Percentiles rank a stretch among this genome's conserved stretches.
phyloP scores from a whole-genome alignment of 1,140 invertebrate genomes.

The Drosophila arawakana region DNA sequence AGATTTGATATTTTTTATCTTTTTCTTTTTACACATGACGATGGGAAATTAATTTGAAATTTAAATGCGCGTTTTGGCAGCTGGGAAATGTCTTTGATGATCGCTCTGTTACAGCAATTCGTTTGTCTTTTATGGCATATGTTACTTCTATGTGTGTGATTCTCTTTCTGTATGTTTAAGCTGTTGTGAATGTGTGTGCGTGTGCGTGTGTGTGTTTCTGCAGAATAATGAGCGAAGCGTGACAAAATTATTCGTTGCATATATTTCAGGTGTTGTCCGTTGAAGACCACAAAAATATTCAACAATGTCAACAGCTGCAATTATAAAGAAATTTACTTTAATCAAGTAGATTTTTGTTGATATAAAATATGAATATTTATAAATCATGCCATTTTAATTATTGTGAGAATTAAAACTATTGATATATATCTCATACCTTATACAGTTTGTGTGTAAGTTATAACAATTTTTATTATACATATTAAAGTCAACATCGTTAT shows the following conservation, averaged over 20 bases:
- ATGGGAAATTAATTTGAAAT: constrained; percentile 82
- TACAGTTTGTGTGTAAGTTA: background rate
- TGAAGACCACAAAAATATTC: constrained; percentile 1
- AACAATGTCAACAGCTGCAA: background rate
- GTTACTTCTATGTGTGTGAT: constrained; percentile 37
- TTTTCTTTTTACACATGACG: constrained; percentile 59
- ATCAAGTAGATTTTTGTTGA: too few species aligned
- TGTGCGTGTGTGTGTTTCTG: constrained; percentile 21
- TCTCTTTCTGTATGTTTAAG: background rate
- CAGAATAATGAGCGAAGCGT: constrained; percentile 57
- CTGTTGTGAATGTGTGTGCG: constrained; percentile 2
- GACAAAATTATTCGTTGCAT: constrained; percentile 41
- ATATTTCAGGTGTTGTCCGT: constrained; percentile 14
- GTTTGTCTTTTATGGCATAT: constrained; percentile 41
- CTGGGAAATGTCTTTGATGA: constrained; percentile 66
- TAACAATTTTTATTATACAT: background rate
- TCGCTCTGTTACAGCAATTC: constrained; percentile 33
- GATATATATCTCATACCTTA: too few species aligned
- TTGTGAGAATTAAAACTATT: background rate
- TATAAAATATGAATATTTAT: too few species aligned
- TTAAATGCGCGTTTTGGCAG: constrained; percentile 74
- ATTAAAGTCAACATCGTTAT: constrained; percentile 3
- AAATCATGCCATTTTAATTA: too few species aligned
- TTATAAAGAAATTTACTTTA: background rate
- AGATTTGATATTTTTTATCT: constrained; percentile 46